A percentile compares a stretch with the other conserved stretches of the same genome.
phyloP scores from a whole-genome alignment of 2,113 vertebrate species.

The Barbus barbus region DNA sequence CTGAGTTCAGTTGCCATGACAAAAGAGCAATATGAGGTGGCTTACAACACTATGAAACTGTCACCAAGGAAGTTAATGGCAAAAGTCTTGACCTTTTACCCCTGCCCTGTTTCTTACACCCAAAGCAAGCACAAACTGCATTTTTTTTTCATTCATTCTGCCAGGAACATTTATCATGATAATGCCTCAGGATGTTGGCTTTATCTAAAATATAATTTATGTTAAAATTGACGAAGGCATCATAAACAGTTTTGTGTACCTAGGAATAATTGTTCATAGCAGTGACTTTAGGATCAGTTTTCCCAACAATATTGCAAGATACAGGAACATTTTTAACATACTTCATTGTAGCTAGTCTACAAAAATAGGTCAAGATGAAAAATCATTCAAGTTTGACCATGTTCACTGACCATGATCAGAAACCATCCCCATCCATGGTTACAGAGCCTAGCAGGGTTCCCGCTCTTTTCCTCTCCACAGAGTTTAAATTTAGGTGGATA shows the following conservation, averaged over 20 bases:
- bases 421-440: background rate
- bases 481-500: slow-evolving; percentile 26
- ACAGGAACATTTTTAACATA: background rate
- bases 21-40: slow-evolving; percentile 4
- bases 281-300: background rate
- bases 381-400: slow-evolving; percentile 59
- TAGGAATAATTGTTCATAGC: background rate
- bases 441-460: slow-evolving; percentile 29
- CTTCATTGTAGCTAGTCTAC: background rate
- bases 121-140: slow-evolving; percentile 13
- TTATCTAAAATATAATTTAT: slow-evolving; percentile 91
- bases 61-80: background rate
- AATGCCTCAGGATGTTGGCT: slow-evolving; percentile 86
- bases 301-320: background rate
- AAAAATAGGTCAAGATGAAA: slow-evolving; percentile 78
- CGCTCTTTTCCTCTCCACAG: slow-evolving; percentile 15
- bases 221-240: slow-evolving; percentile 68
- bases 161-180: slow-evolving; percentile 80
- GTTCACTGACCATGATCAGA: background rate
- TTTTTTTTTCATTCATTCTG: background rate
- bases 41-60: slow-evolving; percentile 21
- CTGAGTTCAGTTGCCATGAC: slow-evolving; percentile 38
- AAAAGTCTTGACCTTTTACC: slow-evolving; percentile 49
- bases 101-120: slow-evolving; percentile 36
- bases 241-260: background rate